These are phyloP conservation scores for Silvanus unidentatus DNA, from an alignment of 2,888 invertebrate species.

Conservation along the genomic window DNA sequence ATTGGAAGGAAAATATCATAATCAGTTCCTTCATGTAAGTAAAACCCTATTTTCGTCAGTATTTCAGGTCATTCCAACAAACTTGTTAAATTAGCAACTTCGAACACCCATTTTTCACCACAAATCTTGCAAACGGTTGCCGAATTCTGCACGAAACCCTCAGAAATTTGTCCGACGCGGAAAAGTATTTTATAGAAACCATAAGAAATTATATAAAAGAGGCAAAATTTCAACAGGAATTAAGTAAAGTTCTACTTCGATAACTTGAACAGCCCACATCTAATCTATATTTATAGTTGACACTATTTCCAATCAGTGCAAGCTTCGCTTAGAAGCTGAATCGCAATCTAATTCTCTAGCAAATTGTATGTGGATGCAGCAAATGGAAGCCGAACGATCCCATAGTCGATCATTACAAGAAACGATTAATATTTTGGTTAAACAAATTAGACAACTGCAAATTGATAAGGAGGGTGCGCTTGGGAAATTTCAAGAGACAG, in stretches of 20 bases:
- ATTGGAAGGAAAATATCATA: too few species aligned
- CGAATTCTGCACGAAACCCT: constrained; percentile 23
- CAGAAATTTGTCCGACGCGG: constrained; percentile 26
- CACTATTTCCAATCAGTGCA: constrained; percentile 27
- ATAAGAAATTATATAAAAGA: constrained; percentile 32
- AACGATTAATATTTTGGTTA: constrained; percentile 29
- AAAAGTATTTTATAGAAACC: constrained; percentile 27
- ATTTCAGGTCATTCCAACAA: too few species aligned
- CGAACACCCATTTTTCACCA: not conserved
- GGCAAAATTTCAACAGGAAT: constrained; percentile 26
- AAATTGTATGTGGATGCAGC: constrained; percentile 36
- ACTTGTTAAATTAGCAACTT: too few species aligned
- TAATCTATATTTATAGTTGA: constrained; percentile 21
- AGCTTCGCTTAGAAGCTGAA: constrained; percentile 34
- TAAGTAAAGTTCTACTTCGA: constrained; percentile 25
- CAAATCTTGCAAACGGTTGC: constrained; percentile 10
- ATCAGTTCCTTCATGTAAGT: too few species aligned
- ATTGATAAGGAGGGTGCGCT: constrained; percentile 34
- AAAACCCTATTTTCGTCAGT: too few species aligned
- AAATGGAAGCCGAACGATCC: constrained; percentile 30
- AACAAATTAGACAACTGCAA: constrained; percentile 37
- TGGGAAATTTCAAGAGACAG: constrained; percentile 21
- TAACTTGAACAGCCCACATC: not conserved
- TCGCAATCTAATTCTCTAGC: constrained; percentile 29
- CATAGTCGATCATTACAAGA: constrained; percentile 33